These are phyloP conservation scores for Platyscapa corneri DNA, from an alignment of 1,140 invertebrate species.

Conservation along the genomic window DNA sequence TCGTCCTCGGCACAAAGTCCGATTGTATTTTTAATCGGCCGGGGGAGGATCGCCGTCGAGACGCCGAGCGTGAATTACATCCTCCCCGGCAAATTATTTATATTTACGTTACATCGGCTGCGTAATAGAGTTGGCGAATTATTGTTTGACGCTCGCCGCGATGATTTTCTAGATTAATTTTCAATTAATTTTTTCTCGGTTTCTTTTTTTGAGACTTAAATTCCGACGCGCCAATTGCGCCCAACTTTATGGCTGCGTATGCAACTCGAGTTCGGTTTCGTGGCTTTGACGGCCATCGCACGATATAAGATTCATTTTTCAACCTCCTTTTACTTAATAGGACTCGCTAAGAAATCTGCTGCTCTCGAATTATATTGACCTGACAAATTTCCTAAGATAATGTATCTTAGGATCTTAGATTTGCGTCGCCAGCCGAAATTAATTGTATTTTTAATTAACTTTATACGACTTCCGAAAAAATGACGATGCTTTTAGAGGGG, in stretches of 20 bases:
- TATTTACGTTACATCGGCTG: not conserved
- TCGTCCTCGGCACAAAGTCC: not conserved
- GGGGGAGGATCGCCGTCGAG: no score
- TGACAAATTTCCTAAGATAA: not conserved
- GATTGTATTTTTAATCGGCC: not conserved
- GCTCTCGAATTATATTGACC: not conserved
- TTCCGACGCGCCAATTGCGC: not conserved
- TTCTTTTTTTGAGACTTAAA: not conserved
- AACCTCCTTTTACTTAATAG: not conserved
- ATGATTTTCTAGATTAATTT: not conserved
- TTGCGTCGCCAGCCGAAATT: not conserved
- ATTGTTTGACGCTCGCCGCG: not conserved
- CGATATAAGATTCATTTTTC: no score
- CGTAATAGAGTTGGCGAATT: not conserved
- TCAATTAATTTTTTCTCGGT: not conserved
- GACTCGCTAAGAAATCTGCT: not conserved
- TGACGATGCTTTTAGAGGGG: not conserved
- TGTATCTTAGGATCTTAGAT: not conserved
- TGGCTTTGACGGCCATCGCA: not conserved
- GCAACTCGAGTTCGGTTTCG: not conserved
- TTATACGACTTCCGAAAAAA: not conserved
- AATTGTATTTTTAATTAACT: conserved; percentile 5
- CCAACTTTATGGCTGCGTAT: not conserved
- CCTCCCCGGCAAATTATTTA: not conserved
- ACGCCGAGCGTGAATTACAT: not conserved